A percentile compares a stretch with the other conserved stretches of the same genome.
Evolutionary conservation across 2,888 invertebrate genomes (phyloP).

Genomic region (Tuberolachnus salignus): DNA sequence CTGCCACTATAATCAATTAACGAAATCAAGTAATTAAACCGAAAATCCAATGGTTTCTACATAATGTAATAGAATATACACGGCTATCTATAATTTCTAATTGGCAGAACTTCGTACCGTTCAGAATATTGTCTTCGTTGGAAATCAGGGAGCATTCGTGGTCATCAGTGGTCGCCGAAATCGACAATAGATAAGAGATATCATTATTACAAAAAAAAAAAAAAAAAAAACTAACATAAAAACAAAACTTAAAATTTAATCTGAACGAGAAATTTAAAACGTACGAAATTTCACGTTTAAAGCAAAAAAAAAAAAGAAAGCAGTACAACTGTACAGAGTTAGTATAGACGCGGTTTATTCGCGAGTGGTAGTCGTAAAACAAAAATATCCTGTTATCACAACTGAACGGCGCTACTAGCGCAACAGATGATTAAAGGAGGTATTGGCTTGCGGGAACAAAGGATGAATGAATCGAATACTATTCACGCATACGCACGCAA

Average conservation of each 20-base stretch:
- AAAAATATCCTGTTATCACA: constrained; percentile 35
- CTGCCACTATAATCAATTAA: too few relatives aligned
- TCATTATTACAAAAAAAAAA: neutral
- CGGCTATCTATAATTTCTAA: too few relatives aligned
- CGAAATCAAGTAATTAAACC: too few relatives aligned
- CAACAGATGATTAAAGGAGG: constrained; percentile 53
- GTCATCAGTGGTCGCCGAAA: neutral
- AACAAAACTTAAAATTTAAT: too few relatives aligned
- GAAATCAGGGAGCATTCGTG: neutral
- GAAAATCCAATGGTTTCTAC: too few relatives aligned
- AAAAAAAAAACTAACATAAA: neutral
- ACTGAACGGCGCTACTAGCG: constrained; percentile 27
- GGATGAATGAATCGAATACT: constrained; percentile 55
- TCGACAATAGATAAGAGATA: constrained; percentile 8
- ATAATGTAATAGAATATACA: too few relatives aligned
- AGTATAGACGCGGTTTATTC: neutral
- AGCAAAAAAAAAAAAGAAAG: too few relatives aligned
- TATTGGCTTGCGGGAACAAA: constrained; percentile 51
- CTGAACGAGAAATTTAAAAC: too few relatives aligned
- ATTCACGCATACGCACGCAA: neutral
- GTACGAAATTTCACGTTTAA: too few relatives aligned
- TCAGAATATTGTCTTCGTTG: neutral
- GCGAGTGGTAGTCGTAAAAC: neutral
- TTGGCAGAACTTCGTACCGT: too few relatives aligned
- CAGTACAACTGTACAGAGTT: too few relatives aligned